A percentile compares a stretch with the other conserved stretches of the same genome.
phyloP scores from a whole-genome alignment of 2,797 vertebrate genomes.

The Chloroceryle inda region DNA sequence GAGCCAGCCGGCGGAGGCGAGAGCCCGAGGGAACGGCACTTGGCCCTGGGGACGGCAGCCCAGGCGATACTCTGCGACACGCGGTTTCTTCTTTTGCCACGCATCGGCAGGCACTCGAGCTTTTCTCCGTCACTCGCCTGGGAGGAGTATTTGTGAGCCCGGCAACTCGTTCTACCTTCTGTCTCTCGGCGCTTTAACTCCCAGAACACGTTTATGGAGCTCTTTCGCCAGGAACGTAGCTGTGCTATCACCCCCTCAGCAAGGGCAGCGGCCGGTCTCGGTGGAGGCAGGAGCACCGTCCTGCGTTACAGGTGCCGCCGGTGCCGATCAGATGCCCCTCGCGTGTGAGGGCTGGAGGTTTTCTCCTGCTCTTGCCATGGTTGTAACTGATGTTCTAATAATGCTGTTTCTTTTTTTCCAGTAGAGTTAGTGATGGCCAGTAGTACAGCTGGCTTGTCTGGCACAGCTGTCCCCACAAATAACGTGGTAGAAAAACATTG shows the following conservation, averaged over 20 bases:
- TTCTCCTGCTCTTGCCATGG: too few relatives aligned
- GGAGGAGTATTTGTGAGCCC: neutral
- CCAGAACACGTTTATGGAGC: accelerated
- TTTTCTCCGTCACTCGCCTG: neutral
- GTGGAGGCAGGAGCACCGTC: too few relatives aligned
- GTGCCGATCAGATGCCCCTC: too few relatives aligned
- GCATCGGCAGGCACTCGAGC: too few relatives aligned
- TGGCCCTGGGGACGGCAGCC: too few relatives aligned
- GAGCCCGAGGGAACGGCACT: too few relatives aligned
- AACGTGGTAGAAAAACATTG: neutral
- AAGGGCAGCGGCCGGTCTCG: neutral
- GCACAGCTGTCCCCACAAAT: neutral
- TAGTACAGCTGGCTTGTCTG: neutral
- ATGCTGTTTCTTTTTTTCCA: too few relatives aligned
- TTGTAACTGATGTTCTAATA: too few relatives aligned
- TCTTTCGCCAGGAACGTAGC: too few relatives aligned
- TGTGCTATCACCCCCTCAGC: too few relatives aligned
- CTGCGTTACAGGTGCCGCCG: neutral
- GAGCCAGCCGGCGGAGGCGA: too few relatives aligned
- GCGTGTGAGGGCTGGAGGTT: too few relatives aligned
- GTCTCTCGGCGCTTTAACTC: accelerated
- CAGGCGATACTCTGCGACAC: neutral
- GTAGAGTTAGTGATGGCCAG: neutral
- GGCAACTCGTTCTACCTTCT: accelerated
- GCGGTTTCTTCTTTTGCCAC: neutral